A percentile compares a stretch with the other conserved stretches of the same genome.
Conservation (phyloP, 53 echinoderm and acorn worm genomes). For the Echinarachnius parma region DNA sequence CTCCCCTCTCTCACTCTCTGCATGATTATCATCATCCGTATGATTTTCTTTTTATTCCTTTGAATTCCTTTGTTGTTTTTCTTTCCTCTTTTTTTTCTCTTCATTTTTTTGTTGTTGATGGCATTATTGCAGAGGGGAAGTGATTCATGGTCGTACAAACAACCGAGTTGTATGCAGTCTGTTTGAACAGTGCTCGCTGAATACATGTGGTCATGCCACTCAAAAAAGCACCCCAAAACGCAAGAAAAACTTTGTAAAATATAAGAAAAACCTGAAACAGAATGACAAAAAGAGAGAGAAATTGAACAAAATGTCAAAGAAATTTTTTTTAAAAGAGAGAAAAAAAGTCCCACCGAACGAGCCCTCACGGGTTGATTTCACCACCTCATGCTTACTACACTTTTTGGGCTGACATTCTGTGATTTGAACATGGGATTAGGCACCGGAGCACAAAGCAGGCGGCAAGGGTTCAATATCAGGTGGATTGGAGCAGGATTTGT, state of each 20-base stretch:
- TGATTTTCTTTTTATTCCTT: background rate
- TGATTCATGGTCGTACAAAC: constrained; percentile 38
- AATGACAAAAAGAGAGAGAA: too few species aligned
- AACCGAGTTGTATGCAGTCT: constrained; percentile 32
- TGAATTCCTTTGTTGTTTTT: constrained; percentile 4
- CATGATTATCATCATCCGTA: background rate
- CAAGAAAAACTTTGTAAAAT: too few species aligned
- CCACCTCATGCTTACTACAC: too few species aligned
- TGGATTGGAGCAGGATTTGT: background rate
- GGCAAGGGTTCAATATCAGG: constrained; percentile 1
- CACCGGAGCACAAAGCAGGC: constrained; percentile 7
- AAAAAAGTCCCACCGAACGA: too few species aligned
- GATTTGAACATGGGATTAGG: constrained; percentile 36
- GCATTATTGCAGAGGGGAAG: too few species aligned
- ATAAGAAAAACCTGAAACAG: too few species aligned
- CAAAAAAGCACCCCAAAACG: constrained; percentile 37
- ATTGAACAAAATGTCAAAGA: too few species aligned
- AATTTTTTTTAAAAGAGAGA: too few species aligned
- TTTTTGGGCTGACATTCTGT: constrained; percentile 5
- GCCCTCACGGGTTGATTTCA: too few species aligned
- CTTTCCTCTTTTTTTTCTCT: too few species aligned
- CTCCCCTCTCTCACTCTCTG: background rate
- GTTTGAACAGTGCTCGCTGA: constrained; percentile 31
- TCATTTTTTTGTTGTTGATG: too few species aligned
- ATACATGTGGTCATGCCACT: constrained; percentile 40